Evolutionary conservation across 2,797 vertebrate species (phyloP), one percentile per base, ranked within the genome.

Genomic region (Loris lydekkerianus): DNA sequence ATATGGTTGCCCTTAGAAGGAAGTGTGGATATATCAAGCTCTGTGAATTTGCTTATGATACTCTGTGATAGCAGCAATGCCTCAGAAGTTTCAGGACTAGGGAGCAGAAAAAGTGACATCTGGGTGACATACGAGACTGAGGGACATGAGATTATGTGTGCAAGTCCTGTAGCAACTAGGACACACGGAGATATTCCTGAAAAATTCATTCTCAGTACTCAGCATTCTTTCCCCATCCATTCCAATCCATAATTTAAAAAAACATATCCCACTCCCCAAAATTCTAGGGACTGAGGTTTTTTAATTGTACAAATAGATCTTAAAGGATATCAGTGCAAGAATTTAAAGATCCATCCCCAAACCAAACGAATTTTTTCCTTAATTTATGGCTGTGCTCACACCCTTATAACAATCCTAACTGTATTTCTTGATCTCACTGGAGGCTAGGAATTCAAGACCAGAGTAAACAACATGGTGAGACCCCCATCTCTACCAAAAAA

Each of bases 181-280:
- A 87, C 27, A 92, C 58, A 63, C 53, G 37, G 81, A 83, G 80
- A 70, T 40, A 67, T 75, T 83, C 46, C 93, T 85, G 25, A 93
- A 58, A 93, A 83, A 56, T 27, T 27, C 93, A 93, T 75, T 93
- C 46, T 83, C 58, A 58, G 61, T 20, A 85, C 37, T 34, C 40
- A 89, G 58, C 25, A 73, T 49, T 91, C 43, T 25, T 93, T 90
- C 69, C 69, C 34, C 25, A 94, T 53, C 53, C 34, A 93, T 7
- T 89, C 37, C 18, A 76, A 81, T 73, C 13, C 37, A 69, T 85
- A 80, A 90, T 69, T 70, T 88, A 92, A 20, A 92, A 95, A 94
- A 85, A 56, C 53, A 90, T 70, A 20, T 27, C 37, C 61, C 37
- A 37, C 9, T 88, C 43, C 5, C 65, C 27, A 90, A 56, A 31